Base-by-base conservation (phyloP, 2,888 invertebrate genomes). In the Amblyteles armatorius region DNA sequence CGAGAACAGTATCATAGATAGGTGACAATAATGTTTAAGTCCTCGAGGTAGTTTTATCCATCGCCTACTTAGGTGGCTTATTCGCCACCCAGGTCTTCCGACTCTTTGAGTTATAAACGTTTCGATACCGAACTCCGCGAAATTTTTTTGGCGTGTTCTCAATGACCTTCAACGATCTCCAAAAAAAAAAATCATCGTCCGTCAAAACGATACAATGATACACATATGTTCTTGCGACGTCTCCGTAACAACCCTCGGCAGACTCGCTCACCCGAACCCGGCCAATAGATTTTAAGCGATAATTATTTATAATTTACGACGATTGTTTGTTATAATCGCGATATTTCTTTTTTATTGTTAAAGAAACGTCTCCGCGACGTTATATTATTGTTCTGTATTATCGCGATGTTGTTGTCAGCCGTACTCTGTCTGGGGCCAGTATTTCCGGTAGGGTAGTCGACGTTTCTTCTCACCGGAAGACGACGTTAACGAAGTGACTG, bases 241-340 rank as follows among this genome's bases (percentile, higher is more conserved):
- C 71, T 77, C 63, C 29, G 40, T 57, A 44, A 48, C 40, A 44
- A 77, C 40, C 71, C 57, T 44, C 26, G 57, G 48, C 68, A 73
- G 13, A 63, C 78, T 73, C 77, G 81, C 63, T 69, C 26, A 50
- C 57, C 55, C 67, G 52, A 74, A 69, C 57, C 83, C 84, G 84
- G 72, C 83, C 81, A 82, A 63, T 83, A 84, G 74, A 79, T 83
- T 79, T 26, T 83, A 82, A 83, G 80, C 40, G 69, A 84, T 77
- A 22, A 48, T 22, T 81, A 29, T 82, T 82, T 63, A 40, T 79
- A 29, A 9, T 82, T 78, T 81, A n/a, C 67, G 68, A 60, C 57
- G 71, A 55, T 72, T 29, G 57, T 71, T 74, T 22, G 13, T 60
- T 80, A 77, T 50, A 4, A 63, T 68, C 65, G 3, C 33, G 52